These are phyloP conservation scores for Diceros bicornis DNA, from an alignment of 2,797 vertebrate genomes.

Conservation along the genomic window DNA sequence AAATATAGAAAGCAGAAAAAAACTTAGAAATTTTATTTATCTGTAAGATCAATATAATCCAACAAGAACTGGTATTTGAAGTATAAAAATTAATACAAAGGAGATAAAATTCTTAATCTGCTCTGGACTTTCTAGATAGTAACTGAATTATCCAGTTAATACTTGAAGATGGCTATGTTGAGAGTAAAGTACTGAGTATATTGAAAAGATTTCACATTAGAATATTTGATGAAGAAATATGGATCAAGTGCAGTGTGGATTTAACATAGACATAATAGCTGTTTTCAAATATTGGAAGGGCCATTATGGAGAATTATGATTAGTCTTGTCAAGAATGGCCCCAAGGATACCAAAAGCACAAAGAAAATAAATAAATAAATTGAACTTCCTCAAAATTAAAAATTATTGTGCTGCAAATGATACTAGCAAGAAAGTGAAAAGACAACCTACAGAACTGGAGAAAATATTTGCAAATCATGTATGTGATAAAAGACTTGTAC, in stretches of 20 bases:
- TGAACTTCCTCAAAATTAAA: background rate
- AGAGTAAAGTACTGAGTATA: background rate
- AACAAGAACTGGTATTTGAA: background rate
- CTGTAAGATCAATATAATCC: background rate
- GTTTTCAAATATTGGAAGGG: background rate
- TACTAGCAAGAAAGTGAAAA: background rate
- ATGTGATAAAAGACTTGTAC: background rate
- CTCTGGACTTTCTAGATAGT: background rate
- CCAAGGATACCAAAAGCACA: background rate
- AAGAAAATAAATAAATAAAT: background rate
- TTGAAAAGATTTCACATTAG: background rate
- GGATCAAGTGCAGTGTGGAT: background rate
- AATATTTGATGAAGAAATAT: background rate
- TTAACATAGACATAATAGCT: background rate
- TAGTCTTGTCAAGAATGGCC: background rate
- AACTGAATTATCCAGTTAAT: background rate
- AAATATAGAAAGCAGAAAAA: background rate
- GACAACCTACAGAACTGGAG: background rate
- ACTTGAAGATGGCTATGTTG: background rate
- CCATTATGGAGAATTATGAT: background rate
- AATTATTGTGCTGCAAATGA: background rate
- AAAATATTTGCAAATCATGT: background rate
- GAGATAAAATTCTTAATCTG: background rate
- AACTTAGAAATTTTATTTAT: background rate
- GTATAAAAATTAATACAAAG: constrained; percentile 20